A percentile compares a stretch with the other conserved stretches of the same genome.
Evolutionary conservation across 2,888 invertebrate genomes (phyloP).

Genomic region (Melipona beecheii): DNA sequence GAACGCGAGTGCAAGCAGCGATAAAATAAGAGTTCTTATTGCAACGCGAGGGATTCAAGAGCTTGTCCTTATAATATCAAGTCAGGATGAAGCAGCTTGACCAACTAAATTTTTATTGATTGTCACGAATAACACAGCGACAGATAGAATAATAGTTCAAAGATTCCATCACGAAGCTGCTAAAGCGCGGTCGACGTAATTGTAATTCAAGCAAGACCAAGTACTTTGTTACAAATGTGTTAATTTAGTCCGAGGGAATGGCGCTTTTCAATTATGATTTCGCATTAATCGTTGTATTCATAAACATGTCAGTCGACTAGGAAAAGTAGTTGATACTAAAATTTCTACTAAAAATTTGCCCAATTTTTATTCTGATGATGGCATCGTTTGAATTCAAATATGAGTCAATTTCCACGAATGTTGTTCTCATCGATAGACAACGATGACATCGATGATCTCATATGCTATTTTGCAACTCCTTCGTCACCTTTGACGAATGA

Average conservation of each 20-base stretch:
- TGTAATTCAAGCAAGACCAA: conserved; percentile 79
- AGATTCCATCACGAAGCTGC: background rate
- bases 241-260: conserved; percentile 59
- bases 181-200: conserved; percentile 62
- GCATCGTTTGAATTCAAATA: background rate
- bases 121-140: conserved; percentile 38
- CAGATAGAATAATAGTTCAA: conserved; percentile 9
- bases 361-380: background rate
- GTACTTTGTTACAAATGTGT: conserved; percentile 74
- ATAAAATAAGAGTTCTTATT: conserved; percentile 48
- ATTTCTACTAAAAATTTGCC: background rate
- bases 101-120: conserved; percentile 41
- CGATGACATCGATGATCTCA: background rate
- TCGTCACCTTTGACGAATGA: background rate
- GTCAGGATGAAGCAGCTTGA: background rate
- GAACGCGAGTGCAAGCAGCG: conserved; percentile 31
- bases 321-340: background rate
- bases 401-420: background rate
- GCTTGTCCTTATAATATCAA: conserved; percentile 41
- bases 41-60: conserved; percentile 40
- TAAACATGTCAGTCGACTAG: background rate
- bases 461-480: background rate
- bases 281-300: conserved; percentile 7
- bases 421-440: background rate
- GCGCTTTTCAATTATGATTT: conserved; percentile 74